Evolutionary conservation across 2,888 invertebrate genomes (phyloP).

Genomic region (Lepidochitona cinerea): DNA sequence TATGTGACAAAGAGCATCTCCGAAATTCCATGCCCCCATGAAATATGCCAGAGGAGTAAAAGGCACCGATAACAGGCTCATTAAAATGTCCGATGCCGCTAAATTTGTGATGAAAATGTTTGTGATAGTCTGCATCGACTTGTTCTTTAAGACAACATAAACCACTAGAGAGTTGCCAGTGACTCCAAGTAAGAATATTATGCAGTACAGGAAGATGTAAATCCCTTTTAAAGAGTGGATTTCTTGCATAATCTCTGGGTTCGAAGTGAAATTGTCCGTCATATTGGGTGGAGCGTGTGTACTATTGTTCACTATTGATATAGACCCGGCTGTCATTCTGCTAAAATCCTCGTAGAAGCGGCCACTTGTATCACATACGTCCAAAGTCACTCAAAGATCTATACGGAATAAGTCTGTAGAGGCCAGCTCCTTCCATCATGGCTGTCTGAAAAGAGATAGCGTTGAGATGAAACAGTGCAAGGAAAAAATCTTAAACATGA

Average conservation of each 20-base stretch:
- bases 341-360: too few species aligned
- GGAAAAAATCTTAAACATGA: neutral
- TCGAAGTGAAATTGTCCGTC: neutral
- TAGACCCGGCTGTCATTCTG: too few species aligned
- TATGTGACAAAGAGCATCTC: conserved; percentile 89
- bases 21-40: conserved; percentile 92
- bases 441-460: neutral
- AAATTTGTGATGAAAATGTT: conserved; percentile 97
- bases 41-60: conserved; percentile 97
- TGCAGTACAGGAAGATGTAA: conserved; percentile 76
- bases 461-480: neutral
- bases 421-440: neutral
- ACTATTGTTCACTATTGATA: neutral
- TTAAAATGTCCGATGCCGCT: conserved; percentile 93
- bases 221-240: conserved; percentile 49
- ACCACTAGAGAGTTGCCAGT: conserved; percentile 80
- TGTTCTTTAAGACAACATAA: conserved; percentile 92
- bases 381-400: neutral
- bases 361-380: too few species aligned
- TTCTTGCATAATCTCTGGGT: neutral
- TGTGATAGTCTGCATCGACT: conserved; percentile 97
- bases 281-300: neutral
- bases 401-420: neutral
- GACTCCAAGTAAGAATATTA: conserved; percentile 87
- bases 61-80: conserved; percentile 94